Conservation (phyloP, 2,113 vertebrate genomes). For the Neotoma lepida region DNA sequence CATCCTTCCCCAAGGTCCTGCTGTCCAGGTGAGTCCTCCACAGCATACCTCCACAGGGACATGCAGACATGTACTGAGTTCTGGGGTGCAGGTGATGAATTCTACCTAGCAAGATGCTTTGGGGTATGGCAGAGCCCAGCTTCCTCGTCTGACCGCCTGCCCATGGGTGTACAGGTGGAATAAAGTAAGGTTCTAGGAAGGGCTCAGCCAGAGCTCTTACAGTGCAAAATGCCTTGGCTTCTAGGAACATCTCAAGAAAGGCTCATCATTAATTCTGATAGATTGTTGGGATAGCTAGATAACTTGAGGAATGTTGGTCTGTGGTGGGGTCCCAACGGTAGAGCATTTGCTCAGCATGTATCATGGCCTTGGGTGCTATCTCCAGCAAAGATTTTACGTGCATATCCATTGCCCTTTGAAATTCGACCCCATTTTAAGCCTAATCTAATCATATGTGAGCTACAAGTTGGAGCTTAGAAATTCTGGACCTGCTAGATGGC, state of each 20-base stretch:
- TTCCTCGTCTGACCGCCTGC: not conserved
- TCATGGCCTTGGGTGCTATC: not conserved
- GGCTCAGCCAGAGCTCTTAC: too few relatives aligned
- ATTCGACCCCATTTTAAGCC: too few relatives aligned
- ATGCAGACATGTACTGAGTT: not conserved
- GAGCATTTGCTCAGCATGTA: not conserved
- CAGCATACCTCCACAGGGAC: not conserved
- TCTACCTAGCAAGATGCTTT: too few relatives aligned
- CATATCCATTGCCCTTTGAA: not conserved
- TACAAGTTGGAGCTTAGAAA: not conserved
- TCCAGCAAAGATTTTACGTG: not conserved
- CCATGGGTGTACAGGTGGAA: accelerated
- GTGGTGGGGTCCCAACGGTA: not conserved
- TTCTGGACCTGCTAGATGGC: not conserved
- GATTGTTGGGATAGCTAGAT: too few relatives aligned
- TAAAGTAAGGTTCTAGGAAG: not conserved
- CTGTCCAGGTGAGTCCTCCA: constrained; percentile 71
- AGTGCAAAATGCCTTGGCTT: accelerated
- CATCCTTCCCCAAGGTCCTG: constrained; percentile 42
- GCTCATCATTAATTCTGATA: accelerated
- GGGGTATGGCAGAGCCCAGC: not conserved
- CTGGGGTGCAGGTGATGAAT: too few relatives aligned
- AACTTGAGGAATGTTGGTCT: not conserved
- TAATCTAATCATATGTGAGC: not conserved
- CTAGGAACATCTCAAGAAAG: not conserved